Base-by-base conservation (phyloP, 2,888 invertebrate genomes). In the Falcaria lacertinaria region DNA sequence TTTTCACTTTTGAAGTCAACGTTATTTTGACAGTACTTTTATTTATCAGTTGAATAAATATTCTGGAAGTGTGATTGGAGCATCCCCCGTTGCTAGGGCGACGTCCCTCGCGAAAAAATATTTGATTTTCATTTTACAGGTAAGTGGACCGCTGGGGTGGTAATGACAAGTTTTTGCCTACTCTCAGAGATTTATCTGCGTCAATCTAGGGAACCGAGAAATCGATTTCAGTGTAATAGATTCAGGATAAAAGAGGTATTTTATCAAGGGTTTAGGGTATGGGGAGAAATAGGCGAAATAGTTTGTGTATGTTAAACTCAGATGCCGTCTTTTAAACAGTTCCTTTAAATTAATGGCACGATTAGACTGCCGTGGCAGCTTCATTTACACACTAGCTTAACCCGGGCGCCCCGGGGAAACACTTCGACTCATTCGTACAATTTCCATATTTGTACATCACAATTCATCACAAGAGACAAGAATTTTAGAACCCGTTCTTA, bases 121-220 rank as follows among this genome's bases (percentile, higher is more conserved):
- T 37, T 37, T 37, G 37, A 37, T 37, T 37, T 37, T 14, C 37
- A 37, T 37, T 11, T 19, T 6, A 13, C 37, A 37, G 37, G 37
- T 25, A 22, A 22, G 22, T 22, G 37, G 37, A 8, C 37, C 22
- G 19, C 19, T 19, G 3, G 28, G 28, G 28, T 11, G 28, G 6
- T 28, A 11, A 11, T 28, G 28, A 28, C 28, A 28, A 28, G 28
- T 28, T 11, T 28, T 11, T 28, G 28, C 28, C 28, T 28, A 3
- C 28, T 7, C 28, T 7, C 28, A 3, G 11, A 28, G 28, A 28
- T 28, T 28, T 28, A 28, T 28, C 28, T 28, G 28, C 28, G 11
- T 11, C 28, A 28, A 28, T 28, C 28, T 28, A 28, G 28, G 19
- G 19, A 19, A 3, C 6, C 19, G 19, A 28, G 28, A 1, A 11